These are phyloP conservation scores for Euura saliciscinereae DNA, from an alignment of 1,140 invertebrate genomes.

Conservation along the genomic window DNA sequence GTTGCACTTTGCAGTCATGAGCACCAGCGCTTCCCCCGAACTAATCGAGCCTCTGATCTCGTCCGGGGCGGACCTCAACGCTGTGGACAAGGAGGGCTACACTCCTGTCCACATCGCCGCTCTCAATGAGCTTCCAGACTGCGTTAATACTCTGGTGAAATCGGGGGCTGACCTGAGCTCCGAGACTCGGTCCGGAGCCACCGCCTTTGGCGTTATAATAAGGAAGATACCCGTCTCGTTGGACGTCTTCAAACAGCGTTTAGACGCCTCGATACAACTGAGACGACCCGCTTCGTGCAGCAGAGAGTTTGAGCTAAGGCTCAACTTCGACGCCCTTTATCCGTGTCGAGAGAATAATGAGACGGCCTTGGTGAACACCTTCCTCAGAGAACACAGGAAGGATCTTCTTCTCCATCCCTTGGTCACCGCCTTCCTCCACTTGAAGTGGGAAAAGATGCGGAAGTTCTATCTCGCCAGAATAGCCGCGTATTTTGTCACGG, in stretches of 20 bases:
- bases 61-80: constrained; percentile 61
- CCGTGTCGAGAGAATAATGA: constrained; percentile 65
- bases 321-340: constrained; percentile 65
- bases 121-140: constrained; percentile 66
- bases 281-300: constrained; percentile 61
- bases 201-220: constrained; percentile 67
- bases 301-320: constrained; percentile 66
- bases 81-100: constrained; percentile 70
- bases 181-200: constrained; percentile 65
- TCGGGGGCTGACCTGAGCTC: constrained; percentile 70
- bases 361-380: constrained; percentile 67
- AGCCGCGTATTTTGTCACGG: constrained; percentile 66
- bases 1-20: constrained; percentile 66
- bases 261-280: constrained; percentile 65
- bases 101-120: constrained; percentile 74
- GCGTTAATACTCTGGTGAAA: constrained; percentile 67
- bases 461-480: constrained; percentile 68
- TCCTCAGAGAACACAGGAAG: constrained; percentile 66
- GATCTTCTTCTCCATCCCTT: constrained; percentile 68
- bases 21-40: constrained; percentile 58
- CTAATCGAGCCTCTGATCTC: constrained; percentile 64
- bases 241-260: constrained; percentile 60
- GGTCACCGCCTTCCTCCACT: constrained; percentile 66
- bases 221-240: constrained; percentile 66
- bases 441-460: constrained; percentile 71